Base-by-base conservation (phyloP, 2,797 vertebrate genomes). In the Falco cherrug region DNA sequence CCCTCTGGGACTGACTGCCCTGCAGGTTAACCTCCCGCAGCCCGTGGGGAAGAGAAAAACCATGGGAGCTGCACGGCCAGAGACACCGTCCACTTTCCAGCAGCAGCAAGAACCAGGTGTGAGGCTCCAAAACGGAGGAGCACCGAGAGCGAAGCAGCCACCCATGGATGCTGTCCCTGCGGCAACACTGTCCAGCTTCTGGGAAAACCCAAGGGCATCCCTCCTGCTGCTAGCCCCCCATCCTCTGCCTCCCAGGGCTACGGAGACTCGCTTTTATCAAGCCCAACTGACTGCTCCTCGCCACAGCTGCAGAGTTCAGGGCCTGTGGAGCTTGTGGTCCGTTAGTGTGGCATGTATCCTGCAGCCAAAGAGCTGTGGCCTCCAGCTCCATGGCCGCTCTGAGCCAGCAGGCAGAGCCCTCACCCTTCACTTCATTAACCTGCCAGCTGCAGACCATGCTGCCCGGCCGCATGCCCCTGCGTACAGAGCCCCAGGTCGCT, bases 21-120 rank as follows among this genome's bases (percentile, higher is more conserved):
- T 9, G 47, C 0, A 4, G 43, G 15, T 24, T 37, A 70, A 15
- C 53, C 53, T 76, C 64, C 10, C 41, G 5, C 1, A 1, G 17
- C 20, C 7, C 0, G 1, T 20, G 35, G 22, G 39, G 16, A 67
- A 26, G 35, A 56, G 53, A 50, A 80, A 80, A 68, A 28, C 16
- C 20, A 5, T 1, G 28, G 16, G 18, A 33, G 18, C 2, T 28
- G 22, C 51, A 15, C 1, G 20, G 60, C 28, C 82, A 57, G 39
- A 67, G 51, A 26, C 60, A 68, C 74, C 17, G 6, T 8, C 88
- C 50, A 6, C 54, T 43, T 25, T 5, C 85, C 60, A 29, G 33
- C 39, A 37, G 53, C 31, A 35, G 57, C 68, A 41, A 39, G 39
- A 48, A 65, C 19, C 22, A 15, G 61, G 21, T 5, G 29, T 13